Percentiles rank a stretch among this genome's conserved stretches.
Evolutionary conservation across 2,113 vertebrate genomes (phyloP).

Genomic region (Hippocampus barbouri): DNA sequence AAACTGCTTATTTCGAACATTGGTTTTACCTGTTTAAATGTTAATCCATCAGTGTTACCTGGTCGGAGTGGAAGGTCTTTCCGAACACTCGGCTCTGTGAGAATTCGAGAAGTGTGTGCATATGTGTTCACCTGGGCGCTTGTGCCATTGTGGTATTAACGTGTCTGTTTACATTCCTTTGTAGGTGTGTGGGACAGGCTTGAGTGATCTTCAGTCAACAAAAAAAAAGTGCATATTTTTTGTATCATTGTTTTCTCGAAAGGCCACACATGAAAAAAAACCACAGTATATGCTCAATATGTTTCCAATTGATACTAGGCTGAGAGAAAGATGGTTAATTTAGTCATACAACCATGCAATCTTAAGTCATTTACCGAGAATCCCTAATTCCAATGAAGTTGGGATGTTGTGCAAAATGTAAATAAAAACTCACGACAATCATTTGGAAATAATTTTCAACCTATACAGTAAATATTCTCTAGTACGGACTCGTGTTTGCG

Average conservation of each 20-base stretch:
- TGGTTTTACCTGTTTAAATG: neutral
- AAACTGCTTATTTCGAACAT: too few relatives aligned
- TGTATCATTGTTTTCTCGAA: neutral
- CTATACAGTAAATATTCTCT: too few relatives aligned
- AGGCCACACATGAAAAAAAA: neutral
- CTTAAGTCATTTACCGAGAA: too few relatives aligned
- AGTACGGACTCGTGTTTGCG: too few relatives aligned
- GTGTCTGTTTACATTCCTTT: constrained; percentile 19
- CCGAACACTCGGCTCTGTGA: constrained; percentile 58
- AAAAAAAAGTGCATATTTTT: neutral
- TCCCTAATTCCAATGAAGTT: too few relatives aligned
- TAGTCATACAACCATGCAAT: too few relatives aligned
- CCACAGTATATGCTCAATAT: neutral
- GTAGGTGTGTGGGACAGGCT: neutral
- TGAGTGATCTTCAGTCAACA: neutral
- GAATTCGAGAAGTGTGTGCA: constrained; percentile 25
- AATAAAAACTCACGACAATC: too few relatives aligned
- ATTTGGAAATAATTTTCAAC: too few relatives aligned
- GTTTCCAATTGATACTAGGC: neutral
- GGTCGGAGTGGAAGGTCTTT: constrained; percentile 32
- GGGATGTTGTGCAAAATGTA: too few relatives aligned
- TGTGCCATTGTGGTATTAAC: neutral
- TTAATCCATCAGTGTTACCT: constrained; percentile 28
- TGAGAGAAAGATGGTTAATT: neutral
- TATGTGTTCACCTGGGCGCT: neutral